phyloP scores from a whole-genome alignment of 1,140 invertebrate species.

The Hyposmocoma kahamanoa region DNA sequence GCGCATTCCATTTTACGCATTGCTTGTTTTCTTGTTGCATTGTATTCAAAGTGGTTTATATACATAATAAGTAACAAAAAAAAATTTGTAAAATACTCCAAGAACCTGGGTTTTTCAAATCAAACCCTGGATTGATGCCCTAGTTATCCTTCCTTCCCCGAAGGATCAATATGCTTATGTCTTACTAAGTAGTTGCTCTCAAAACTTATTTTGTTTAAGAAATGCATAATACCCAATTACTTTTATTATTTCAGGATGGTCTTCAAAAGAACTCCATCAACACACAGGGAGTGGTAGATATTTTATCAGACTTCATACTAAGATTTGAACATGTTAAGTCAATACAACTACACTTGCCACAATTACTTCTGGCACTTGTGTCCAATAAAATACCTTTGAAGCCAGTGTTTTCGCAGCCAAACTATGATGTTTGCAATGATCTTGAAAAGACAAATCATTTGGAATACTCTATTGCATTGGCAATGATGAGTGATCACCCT shows the following conservation, averaged over 20 bases:
- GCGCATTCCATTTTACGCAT: too few species aligned
- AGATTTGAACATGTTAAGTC: conserved; percentile 49
- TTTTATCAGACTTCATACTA: conserved; percentile 44
- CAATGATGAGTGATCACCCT: conserved; percentile 51
- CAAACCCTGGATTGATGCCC: too few species aligned
- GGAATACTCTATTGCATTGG: conserved; percentile 47
- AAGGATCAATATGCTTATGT: too few species aligned
- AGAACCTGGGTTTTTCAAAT: too few species aligned
- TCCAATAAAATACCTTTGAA: conserved; percentile 48
- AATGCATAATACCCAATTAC: too few species aligned
- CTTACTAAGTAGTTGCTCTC: too few species aligned
- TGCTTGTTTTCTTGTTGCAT: too few species aligned
- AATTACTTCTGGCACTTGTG: conserved; percentile 47
- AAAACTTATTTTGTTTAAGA: too few species aligned
- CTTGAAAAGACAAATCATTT: conserved; percentile 51
- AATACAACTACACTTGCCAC: conserved; percentile 50
- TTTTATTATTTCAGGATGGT: neutral
- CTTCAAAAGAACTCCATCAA: neutral
- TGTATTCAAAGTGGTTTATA: too few species aligned
- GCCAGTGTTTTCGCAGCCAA: conserved; percentile 39
- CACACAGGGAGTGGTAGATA: conserved; percentile 29
- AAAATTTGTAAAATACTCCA: too few species aligned
- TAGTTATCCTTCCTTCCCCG: too few species aligned
- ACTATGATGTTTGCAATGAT: conserved; percentile 45
- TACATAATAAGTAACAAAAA: too few species aligned